Percentiles rank a stretch among this genome's conserved stretches.
These are phyloP conservation scores for Melieria picta DNA, from an alignment of 2,888 invertebrate species.

Conservation along the genomic window DNA sequence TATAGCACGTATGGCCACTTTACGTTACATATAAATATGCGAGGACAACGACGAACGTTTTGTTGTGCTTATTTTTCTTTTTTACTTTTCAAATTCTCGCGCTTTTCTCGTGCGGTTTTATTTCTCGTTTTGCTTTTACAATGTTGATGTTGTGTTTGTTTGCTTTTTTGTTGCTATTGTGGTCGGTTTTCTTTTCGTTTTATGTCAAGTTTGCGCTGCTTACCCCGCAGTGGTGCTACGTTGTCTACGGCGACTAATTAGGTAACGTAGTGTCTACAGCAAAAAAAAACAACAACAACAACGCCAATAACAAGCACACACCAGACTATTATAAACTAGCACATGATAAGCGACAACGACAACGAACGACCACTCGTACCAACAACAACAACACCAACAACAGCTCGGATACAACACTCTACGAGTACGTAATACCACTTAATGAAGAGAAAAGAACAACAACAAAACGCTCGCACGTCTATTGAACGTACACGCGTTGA, in stretches of 20 bases:
- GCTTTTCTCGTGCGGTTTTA: conserved; percentile 24
- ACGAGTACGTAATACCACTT: conserved; percentile 18
- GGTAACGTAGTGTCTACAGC: conserved; percentile 55
- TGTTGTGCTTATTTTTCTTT: conserved; percentile 12
- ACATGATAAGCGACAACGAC: conserved; percentile 35
- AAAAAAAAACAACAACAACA: conserved; percentile 44
- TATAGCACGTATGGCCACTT: too few species aligned
- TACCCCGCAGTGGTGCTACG: conserved; percentile 56
- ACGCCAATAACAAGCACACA: conserved; percentile 47
- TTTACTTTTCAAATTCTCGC: conserved; percentile 29
- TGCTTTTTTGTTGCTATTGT: conserved; percentile 18
- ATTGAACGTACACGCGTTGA: conserved; percentile 31
- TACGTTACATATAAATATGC: not conserved
- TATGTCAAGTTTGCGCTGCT: conserved; percentile 32
- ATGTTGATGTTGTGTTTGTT: conserved; percentile 20
- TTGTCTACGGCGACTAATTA: conserved; percentile 61
- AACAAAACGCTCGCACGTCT: conserved; percentile 1
- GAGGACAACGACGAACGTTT: not conserved
- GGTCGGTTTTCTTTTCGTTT: conserved; percentile 16
- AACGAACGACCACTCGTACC: conserved; percentile 11
- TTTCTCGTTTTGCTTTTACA: conserved; percentile 10
- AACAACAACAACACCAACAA: conserved; percentile 24
- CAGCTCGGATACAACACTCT: too few species aligned
- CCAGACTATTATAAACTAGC: conserved; percentile 52
- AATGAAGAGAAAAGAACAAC: not conserved